Evolutionary conservation across 2,113 vertebrate genomes (phyloP).

Genomic region (Muscicapa adusta): DNA sequence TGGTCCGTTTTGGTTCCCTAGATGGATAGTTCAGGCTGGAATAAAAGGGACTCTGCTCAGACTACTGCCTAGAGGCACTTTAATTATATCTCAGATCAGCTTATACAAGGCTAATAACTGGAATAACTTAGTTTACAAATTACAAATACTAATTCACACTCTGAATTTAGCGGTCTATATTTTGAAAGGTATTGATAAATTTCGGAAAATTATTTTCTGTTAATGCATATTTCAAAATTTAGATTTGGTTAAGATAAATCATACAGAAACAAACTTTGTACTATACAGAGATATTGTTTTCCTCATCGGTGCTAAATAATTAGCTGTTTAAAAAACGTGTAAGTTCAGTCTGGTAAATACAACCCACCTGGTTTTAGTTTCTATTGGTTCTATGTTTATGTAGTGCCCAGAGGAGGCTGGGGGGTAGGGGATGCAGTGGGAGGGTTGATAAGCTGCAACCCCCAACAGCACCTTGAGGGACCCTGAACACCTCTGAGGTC

Average conservation of each 20-base stretch:
- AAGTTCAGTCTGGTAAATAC: background rate
- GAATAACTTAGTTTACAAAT: background rate
- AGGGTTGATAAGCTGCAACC: background rate
- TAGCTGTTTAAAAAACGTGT: background rate
- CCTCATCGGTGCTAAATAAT: background rate
- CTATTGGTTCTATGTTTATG: accelerated
- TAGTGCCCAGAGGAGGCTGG: background rate
- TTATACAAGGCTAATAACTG: background rate
- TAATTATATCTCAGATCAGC: background rate
- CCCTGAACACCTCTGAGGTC: background rate
- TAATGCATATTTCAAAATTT: background rate
- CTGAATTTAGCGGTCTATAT: background rate
- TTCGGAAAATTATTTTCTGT: background rate
- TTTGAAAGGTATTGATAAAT: background rate
- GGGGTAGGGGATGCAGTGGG: accelerated
- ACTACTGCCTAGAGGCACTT: background rate
- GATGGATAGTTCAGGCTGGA: background rate
- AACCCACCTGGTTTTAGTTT: background rate
- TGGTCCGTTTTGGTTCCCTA: background rate
- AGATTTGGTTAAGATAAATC: background rate
- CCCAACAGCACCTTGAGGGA: background rate
- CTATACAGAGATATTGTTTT: background rate
- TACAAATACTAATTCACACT: background rate
- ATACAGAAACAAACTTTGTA: background rate
- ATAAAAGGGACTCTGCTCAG: background rate